These are phyloP conservation scores for Eolophus roseicapilla DNA, from an alignment of 2,113 vertebrate species.

Conservation along the genomic window DNA sequence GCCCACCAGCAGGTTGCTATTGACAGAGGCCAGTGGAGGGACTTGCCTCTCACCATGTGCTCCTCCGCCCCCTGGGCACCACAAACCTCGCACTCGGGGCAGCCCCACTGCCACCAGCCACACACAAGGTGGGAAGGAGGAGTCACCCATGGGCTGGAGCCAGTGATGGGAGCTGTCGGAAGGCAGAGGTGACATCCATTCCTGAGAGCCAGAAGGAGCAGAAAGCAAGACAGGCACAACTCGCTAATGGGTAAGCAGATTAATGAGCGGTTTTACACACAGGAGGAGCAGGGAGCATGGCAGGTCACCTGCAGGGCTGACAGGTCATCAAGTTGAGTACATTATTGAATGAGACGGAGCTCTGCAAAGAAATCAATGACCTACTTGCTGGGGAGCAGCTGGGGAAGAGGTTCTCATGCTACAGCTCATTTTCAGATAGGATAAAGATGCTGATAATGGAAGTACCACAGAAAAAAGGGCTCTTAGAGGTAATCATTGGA, in stretches of 20 bases:
- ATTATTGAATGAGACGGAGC: accelerated
- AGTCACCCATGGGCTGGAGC: accelerated
- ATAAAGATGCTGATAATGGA: background rate
- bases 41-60: accelerated
- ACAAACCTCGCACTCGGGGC: accelerated
- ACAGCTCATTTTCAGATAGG: accelerated
- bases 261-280: accelerated
- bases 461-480: accelerated
- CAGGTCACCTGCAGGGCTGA: background rate
- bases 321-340: accelerated
- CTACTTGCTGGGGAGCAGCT: background rate
- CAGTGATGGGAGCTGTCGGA: accelerated
- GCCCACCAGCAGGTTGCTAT: background rate
- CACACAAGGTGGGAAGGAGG: accelerated
- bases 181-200: accelerated
- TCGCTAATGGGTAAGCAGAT: background rate
- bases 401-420: accelerated
- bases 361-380: background rate
- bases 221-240: background rate
- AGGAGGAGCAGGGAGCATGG: background rate
- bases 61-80: background rate
- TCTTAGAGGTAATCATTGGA: background rate
- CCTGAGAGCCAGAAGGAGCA: background rate
- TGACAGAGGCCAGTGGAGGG: accelerated
- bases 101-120: background rate